Percentiles rank a stretch among this genome's conserved stretches.
Evolutionary conservation across 2,797 vertebrate species (phyloP).

Genomic region (Crenuchus spilurus): DNA sequence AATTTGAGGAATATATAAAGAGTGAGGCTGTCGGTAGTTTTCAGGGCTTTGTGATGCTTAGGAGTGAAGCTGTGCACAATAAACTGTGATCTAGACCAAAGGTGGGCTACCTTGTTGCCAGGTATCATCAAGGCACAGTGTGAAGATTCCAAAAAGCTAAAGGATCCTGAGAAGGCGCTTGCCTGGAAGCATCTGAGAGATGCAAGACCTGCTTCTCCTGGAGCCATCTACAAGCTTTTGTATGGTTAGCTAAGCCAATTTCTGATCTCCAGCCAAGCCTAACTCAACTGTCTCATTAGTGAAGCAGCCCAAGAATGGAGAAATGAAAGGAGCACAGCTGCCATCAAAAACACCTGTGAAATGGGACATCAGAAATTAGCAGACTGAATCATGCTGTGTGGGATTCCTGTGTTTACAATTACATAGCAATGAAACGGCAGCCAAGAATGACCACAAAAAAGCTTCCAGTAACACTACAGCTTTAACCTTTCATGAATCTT

Average conservation of each 20-base stretch:
- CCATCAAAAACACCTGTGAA: not conserved
- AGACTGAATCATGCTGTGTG: too few relatives aligned
- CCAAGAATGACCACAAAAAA: not conserved
- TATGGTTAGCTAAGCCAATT: not conserved
- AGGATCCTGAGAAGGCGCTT: not conserved
- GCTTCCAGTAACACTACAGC: not conserved
- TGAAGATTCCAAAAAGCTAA: not conserved
- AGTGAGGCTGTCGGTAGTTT: not conserved
- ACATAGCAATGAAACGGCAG: not conserved
- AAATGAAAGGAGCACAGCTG: not conserved
- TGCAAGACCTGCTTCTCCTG: not conserved
- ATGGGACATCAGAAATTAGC: not conserved
- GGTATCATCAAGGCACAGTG: not conserved
- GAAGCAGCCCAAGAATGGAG: not conserved
- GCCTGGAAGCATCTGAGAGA: not conserved
- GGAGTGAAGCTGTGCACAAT: not conserved
- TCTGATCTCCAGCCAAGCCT: not conserved
- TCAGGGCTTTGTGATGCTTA: too few relatives aligned
- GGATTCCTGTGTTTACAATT: not conserved
- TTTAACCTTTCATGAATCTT: not conserved
- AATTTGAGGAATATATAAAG: not conserved
- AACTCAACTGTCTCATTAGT: not conserved
- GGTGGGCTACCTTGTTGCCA: not conserved
- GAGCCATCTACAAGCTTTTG: not conserved
- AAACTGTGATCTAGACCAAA: not conserved